phyloP scores from a whole-genome alignment of 2,113 vertebrate species.

The Ammodytes dubius region DNA sequence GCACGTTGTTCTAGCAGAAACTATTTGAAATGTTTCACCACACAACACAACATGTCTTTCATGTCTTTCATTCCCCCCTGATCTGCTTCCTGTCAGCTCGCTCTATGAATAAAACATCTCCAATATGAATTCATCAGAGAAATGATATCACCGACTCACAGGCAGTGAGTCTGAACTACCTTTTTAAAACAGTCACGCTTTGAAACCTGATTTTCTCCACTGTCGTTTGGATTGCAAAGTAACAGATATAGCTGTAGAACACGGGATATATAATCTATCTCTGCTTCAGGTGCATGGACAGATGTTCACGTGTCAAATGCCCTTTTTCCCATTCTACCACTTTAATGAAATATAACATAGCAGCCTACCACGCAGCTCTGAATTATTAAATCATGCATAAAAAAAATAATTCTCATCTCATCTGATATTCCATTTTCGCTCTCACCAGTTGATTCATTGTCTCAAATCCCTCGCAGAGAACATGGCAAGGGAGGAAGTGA shows the following conservation, averaged over 20 bases:
- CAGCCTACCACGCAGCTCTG: conserved; percentile 57
- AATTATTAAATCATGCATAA: conserved; percentile 67
- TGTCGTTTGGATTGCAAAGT: conserved; percentile 40
- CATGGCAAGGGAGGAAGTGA: not conserved
- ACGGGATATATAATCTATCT: conserved; percentile 20
- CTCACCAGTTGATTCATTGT: conserved; percentile 43
- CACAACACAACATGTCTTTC: conserved; percentile 32
- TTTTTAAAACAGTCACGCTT: conserved; percentile 23
- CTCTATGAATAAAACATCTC: conserved; percentile 66
- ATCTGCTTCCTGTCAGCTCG: conserved; percentile 27
- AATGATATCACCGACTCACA: conserved; percentile 52
- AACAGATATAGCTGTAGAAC: conserved; percentile 26
- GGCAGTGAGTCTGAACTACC: conserved; percentile 24
- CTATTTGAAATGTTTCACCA: conserved; percentile 24
- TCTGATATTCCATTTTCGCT: conserved; percentile 61
- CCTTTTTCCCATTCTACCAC: conserved; percentile 45
- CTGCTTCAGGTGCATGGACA: conserved; percentile 48
- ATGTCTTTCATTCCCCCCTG: conserved; percentile 25
- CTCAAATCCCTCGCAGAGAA: conserved; percentile 11
- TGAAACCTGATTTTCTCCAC: conserved; percentile 52
- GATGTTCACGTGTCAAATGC: conserved; percentile 69
- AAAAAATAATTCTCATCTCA: conserved; percentile 28
- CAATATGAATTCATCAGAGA: conserved; percentile 53
- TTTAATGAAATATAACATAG: conserved; percentile 55
- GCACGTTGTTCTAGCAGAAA: conserved; percentile 3